phyloP scores from a whole-genome alignment of 1,140 invertebrate species.

The Belonocnema kinseyi region DNA sequence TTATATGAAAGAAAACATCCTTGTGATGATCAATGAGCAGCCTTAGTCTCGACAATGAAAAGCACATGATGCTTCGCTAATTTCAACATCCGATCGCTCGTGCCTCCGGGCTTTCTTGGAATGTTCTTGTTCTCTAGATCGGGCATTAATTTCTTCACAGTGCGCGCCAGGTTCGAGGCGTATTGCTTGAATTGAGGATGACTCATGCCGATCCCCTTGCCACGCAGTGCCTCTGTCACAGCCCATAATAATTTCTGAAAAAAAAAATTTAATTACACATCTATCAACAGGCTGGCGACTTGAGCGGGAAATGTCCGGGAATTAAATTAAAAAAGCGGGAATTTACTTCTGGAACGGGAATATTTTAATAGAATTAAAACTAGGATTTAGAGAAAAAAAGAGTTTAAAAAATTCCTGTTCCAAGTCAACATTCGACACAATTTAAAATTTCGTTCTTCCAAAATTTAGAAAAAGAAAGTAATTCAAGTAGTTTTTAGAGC shows the following conservation, averaged over 20 bases:
- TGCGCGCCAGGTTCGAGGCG: conserved; percentile 77
- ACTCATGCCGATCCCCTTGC: conserved; percentile 79
- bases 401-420: neutral
- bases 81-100: conserved; percentile 78
- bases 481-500: no score
- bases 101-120: conserved; percentile 73
- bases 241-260: conserved; percentile 84
- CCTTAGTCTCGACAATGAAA: conserved; percentile 78
- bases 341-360: neutral
- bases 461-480: no score
- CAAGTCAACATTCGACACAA: no score
- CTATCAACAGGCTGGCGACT: neutral
- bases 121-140: conserved; percentile 68
- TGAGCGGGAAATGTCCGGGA: no score
- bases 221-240: conserved; percentile 80
- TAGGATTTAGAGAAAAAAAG: conserved; percentile 24
- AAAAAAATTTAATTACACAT: conserved; percentile 40
- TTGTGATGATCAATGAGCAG: conserved; percentile 49
- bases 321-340: no score
- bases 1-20: neutral
- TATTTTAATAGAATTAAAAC: neutral
- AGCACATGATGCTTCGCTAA: conserved; percentile 80
- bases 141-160: conserved; percentile 76
- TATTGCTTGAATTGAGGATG: conserved; percentile 81
- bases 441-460: no score